Base-by-base conservation (phyloP, 2,797 vertebrate genomes). In the Acropternis orthonyx region DNA sequence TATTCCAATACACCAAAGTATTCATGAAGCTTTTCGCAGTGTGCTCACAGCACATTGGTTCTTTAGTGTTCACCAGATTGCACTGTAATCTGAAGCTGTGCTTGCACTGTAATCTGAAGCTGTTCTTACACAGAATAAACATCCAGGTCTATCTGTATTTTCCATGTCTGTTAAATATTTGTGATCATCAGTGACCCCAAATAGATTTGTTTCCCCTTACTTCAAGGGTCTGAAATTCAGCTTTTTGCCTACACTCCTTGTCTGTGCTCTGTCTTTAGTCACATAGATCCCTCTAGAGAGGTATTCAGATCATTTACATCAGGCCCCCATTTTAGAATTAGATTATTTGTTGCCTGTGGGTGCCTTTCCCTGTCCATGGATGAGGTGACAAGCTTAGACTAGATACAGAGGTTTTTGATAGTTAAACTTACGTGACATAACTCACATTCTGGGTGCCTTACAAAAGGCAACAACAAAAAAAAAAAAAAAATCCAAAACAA, bases 211-310 rank as follows among this genome's bases (percentile, higher is more conserved):
- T 30, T 83, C 32, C 27, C 73, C 36, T 84, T 66, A 75, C 54
- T 92, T 88, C 83, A 75, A 24, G 73, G 62, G 52, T 84, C 85
- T 94, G 73, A 95, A 94, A 84, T 94, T 73, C 93, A 88, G 39
- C 44, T 39, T 85, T 92, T 93, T 95, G 79, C 88, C 54, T 86
- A 37, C 61, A 52, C 30, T 59, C 36, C 43, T 81, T 94, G 68
- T 78, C 51, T 58, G 11, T 78, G 76, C 23, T 78, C 67, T 89
- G 55, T 79, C 67, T 89, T 95, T 79, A 79, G 48, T 87, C 85
- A 84, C 75, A 73, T 21, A 80, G 49, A 62, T 66, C 69, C 69
- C 85, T 93, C 85, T 75, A 23, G 68, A 81, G 80, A 34, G 43
- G 23, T 58, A 92, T 73, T 88, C 73, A 75, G 62, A 92, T 78